These are phyloP conservation scores for Eilema caniola DNA, from an alignment of 2,888 invertebrate species.

Conservation along the genomic window DNA sequence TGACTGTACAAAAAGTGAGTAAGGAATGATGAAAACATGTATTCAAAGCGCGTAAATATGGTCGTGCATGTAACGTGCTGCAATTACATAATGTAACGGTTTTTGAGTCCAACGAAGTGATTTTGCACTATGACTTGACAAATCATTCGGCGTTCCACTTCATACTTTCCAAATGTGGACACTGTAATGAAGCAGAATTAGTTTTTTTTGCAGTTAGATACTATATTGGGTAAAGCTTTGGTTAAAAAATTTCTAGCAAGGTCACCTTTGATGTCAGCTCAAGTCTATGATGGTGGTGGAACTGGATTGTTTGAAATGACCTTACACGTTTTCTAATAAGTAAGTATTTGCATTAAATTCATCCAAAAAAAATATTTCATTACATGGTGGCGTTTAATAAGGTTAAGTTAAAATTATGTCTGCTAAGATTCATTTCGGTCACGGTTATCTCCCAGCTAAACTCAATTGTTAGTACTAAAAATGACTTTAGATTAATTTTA, in stretches of 20 bases:
- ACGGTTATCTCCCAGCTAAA: too few relatives aligned
- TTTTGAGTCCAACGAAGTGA: conserved; percentile 35
- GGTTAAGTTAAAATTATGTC: too few relatives aligned
- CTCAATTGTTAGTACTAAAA: too few relatives aligned
- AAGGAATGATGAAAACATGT: conserved; percentile 4
- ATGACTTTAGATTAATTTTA: not conserved
- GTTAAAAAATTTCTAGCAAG: not conserved
- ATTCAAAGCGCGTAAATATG: not conserved
- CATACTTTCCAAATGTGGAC: conserved; percentile 34
- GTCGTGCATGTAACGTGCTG: not conserved
- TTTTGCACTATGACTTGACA: conserved; percentile 39
- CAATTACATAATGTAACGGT: conserved; percentile 34
- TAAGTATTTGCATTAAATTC: too few relatives aligned
- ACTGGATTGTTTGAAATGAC: too few relatives aligned
- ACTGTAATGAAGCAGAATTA: conserved; percentile 3
- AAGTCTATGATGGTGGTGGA: not conserved
- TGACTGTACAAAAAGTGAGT: conserved; percentile 2
- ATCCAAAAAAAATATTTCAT: too few relatives aligned
- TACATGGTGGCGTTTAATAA: too few relatives aligned
- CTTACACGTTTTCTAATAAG: too few relatives aligned
- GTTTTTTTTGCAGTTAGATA: not conserved
- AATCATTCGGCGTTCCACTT: conserved; percentile 27
- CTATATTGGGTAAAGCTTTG: not conserved
- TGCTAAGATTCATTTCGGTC: too few relatives aligned
- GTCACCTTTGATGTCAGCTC: not conserved